Evolutionary conservation across 2,113 vertebrate species (phyloP), one percentile per base, ranked within the genome.

Genomic region (Larimichthys crocea): DNA sequence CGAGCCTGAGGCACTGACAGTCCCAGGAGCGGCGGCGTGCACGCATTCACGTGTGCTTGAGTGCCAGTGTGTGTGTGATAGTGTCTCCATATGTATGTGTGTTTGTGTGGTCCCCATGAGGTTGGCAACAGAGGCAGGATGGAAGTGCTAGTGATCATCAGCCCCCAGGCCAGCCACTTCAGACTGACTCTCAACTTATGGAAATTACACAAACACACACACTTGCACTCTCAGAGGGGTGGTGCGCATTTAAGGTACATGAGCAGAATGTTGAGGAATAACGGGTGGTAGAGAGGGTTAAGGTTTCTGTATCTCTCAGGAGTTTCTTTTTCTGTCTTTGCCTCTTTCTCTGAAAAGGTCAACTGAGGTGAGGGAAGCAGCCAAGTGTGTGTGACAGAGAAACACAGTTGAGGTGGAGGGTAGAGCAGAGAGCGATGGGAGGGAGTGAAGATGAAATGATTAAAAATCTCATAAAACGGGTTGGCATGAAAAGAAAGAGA

Each of bases 101-200:
- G 46, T 69, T 42, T 80, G 82, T 75, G 65, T 73, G 72, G 61
- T 74, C 66, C 83, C 29, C 74, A 85, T 42, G 56, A 80, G 83
- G 78, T 46, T 70, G 70, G 61, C 55, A 66, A 74, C 60, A 81
- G 71, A 78, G 63, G 61, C 22, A 80, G 59, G 69, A 83, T 73
- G 64, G 82, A 84, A 79, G 79, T 80, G 69, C 67, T 35, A 70
- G 83, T 78, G 86, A 87, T 92, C 81, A 85, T 78, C 76, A 83
- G 83, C 88, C 84, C 59, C 14, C 48, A 79, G 90, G 91, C 85
- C 85, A 57, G 68, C 73, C 87, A 40, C 87, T 86, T 52, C 68
- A 90, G 83, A 85, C 82, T 3, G 42, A 56, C 75, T 78, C 74
- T 83, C 74, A 79, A 73, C 61, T 78, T 76, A 79, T 87, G 80